Percentiles rank a stretch among this genome's conserved stretches.
Evolutionary conservation across 2,888 invertebrate species (phyloP).

Genomic region (Acronicta alni): DNA sequence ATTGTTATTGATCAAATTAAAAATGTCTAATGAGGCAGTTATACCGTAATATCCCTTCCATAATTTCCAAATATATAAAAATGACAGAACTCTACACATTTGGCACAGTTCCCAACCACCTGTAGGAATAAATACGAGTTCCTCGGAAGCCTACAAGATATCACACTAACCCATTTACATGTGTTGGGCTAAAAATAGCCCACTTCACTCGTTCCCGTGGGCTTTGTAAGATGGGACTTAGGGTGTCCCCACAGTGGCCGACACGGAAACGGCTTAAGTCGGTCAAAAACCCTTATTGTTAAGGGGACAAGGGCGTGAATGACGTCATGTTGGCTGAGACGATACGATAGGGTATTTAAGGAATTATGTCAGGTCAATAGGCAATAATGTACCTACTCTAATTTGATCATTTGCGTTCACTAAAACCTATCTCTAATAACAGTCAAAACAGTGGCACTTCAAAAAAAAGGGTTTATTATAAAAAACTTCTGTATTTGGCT

Average conservation of each 20-base stretch:
- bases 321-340: not conserved
- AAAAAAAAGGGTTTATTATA: too few relatives aligned
- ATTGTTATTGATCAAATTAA: too few relatives aligned
- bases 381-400: not conserved
- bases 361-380: conserved; percentile 37
- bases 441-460: too few relatives aligned
- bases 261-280: not conserved
- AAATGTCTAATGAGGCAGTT: too few relatives aligned
- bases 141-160: conserved; percentile 28
- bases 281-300: not conserved
- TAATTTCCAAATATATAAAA: too few relatives aligned
- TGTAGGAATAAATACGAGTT: conserved; percentile 27
- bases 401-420: not conserved
- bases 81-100: not conserved
- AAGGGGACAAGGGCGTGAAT: not conserved
- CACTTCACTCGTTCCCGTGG: conserved; percentile 32
- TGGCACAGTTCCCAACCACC: conserved; percentile 37
- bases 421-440: not conserved
- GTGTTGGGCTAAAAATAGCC: conserved; percentile 43
- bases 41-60: too few relatives aligned
- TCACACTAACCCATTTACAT: conserved; percentile 47
- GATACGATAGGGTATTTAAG: not conserved
- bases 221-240: conserved; percentile 25
- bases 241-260: conserved; percentile 4
- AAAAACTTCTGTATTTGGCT: too few relatives aligned